Evolutionary conservation across 2,888 invertebrate genomes (phyloP).

Genomic region (Campopleginae sp.): DNA sequence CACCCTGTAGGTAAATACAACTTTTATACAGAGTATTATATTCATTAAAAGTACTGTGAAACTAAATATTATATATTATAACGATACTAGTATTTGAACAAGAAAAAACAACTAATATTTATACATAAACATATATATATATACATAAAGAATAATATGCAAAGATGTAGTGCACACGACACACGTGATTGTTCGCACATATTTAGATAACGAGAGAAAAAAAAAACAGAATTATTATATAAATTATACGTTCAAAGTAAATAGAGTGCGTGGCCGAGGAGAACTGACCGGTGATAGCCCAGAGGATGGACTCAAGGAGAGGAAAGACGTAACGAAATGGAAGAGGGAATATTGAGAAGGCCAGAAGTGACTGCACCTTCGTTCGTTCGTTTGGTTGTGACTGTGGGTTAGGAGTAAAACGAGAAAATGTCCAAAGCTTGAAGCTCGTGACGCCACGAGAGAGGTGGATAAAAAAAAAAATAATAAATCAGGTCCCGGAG

Average conservation of each 20-base stretch:
- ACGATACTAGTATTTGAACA: slow-evolving; percentile 69
- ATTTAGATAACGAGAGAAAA: slow-evolving; percentile 79
- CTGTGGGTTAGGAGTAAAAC: background rate
- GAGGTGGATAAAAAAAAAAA: background rate
- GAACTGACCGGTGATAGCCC: background rate
- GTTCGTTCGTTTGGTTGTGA: slow-evolving; percentile 74
- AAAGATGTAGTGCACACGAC: slow-evolving; percentile 81
- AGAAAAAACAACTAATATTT: slow-evolving; percentile 57
- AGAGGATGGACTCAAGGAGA: background rate
- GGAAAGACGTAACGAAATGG: background rate
- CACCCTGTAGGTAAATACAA: slow-evolving; percentile 82
- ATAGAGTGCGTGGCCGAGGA: slow-evolving; percentile 60
- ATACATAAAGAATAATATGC: slow-evolving; percentile 69
- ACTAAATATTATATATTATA: slow-evolving; percentile 73
- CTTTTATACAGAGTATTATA: slow-evolving; percentile 84
- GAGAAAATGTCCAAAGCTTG: background rate
- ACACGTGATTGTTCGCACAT: slow-evolving; percentile 83
- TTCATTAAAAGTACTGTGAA: slow-evolving; percentile 81
- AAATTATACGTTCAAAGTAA: slow-evolving; percentile 58
- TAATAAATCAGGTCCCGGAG: background rate
- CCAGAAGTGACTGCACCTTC: slow-evolving; percentile 69
- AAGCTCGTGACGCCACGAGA: slow-evolving; percentile 4
- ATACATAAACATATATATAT: slow-evolving; percentile 71
- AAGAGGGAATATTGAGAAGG: slow-evolving; percentile 26
- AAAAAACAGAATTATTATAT: slow-evolving; percentile 61